Evolutionary conservation across 2,113 vertebrate genomes (phyloP).

Genomic region (Nettapus auritus): DNA sequence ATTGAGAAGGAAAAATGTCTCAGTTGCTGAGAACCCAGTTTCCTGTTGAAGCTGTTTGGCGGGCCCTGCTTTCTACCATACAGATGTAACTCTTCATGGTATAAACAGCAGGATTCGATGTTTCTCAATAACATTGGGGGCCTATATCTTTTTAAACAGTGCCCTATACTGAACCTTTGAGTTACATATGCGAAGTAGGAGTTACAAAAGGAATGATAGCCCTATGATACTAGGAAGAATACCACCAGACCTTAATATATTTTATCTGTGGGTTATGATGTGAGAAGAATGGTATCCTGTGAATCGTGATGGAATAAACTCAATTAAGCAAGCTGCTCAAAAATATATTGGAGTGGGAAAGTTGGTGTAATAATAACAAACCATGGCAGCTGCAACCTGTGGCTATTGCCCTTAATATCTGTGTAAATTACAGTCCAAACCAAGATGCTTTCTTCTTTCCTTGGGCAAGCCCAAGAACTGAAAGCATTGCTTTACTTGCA

Average conservation of each 20-base stretch:
- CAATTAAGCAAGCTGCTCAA: not conserved
- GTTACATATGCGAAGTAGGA: not conserved
- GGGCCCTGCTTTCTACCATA: not conserved
- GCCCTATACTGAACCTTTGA: not conserved
- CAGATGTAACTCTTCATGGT: not conserved
- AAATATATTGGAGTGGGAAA: not conserved
- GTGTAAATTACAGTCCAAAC: not conserved
- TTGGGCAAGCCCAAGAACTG: not conserved
- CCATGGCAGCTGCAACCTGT: not conserved
- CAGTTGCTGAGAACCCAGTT: not conserved
- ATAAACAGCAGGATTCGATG: not conserved
- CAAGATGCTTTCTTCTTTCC: not conserved
- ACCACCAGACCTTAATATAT: not conserved
- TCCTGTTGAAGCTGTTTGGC: not conserved
- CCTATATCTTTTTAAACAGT: not conserved
- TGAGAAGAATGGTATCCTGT: not conserved
- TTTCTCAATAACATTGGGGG: rapidly evolving
- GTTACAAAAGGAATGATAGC: not conserved
- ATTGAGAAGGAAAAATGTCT: not conserved
- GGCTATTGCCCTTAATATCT: not conserved
- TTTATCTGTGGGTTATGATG: not conserved
- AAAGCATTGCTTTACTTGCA: not conserved
- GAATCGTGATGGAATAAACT: not conserved
- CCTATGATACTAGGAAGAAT: not conserved
- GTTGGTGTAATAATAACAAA: not conserved